Evolutionary conservation across 2,797 vertebrate species (phyloP), one percentile per base, ranked within the genome.

Genomic region (Enteromius unitaeniatus): DNA sequence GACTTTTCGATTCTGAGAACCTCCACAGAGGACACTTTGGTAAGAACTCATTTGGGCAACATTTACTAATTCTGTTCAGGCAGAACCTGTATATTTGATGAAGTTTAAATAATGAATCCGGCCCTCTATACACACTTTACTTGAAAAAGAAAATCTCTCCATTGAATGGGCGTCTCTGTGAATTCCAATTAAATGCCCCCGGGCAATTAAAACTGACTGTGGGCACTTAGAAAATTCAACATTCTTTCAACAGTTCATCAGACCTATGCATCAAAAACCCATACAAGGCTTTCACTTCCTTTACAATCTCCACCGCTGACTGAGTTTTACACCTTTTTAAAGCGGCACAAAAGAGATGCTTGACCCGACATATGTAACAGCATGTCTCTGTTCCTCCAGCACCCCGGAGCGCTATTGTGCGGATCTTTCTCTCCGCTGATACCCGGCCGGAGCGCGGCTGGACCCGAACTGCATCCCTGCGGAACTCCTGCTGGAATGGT

Each of bases 341-440:
- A 92, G 92, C 89, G 86, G 90, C 93, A 96, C 95, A 96, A 96
- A 96, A 92, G 95, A 93, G 92, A 93, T 94, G 96, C 95, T 96
- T 96, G 95, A 96, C 96, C 96, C 95, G 95, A 96, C 95, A 96
- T 97, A 96, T 96, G 96, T 96, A 96, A 95, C 95, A 95, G 94
- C 93, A 94, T 95, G 95, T 96, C 94, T 91, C 92, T 93, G 91
- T 93, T 94, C 90, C 90, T 93, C 85, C 91, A 83, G 93, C 92
- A 92, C 94, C 94, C 94, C 84, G 91, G 93, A 79, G 93, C 89
- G 93, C 92, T 85, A 92, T 92, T 94, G 90, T 91, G 90, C 86
- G 83, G 92, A 92, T 89, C 93, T 93, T 91, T 91, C 91, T 89
- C 89, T 90, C 93, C 85, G 93, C 92, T 91, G 91, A 89, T 86